A percentile compares a stretch with the other conserved stretches of the same genome.
phyloP scores from a whole-genome alignment of 2,113 vertebrate species.

The Cyprinus carpio region DNA sequence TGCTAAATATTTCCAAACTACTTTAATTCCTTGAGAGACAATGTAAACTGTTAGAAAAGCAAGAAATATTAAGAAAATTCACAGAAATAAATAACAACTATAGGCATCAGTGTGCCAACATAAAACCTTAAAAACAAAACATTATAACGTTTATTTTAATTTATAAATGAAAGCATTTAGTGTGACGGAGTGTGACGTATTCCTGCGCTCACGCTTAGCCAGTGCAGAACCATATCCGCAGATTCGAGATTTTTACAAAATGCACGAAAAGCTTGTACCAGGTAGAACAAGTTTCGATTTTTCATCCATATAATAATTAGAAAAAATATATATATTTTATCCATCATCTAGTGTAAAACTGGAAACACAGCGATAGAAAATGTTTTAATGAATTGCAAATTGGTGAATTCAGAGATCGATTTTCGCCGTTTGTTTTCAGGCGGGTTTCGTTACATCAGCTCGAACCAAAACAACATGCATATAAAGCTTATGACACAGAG shows the following conservation, averaged over 20 bases:
- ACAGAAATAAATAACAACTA: too few species aligned
- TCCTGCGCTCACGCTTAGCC: not conserved
- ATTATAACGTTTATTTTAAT: not conserved
- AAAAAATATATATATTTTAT: not conserved
- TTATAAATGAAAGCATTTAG: not conserved
- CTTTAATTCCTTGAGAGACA: not conserved
- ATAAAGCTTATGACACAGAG: not conserved
- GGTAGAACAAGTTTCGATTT: not conserved
- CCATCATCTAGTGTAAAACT: not conserved
- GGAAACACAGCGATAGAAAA: not conserved
- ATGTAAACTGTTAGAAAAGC: not conserved
- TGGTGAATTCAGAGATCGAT: not conserved
- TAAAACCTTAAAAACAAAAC: too few species aligned
- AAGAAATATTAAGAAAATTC: too few species aligned
- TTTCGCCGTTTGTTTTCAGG: conserved; percentile 50
- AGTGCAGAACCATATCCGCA: not conserved
- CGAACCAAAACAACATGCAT: not conserved
- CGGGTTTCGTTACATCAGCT: conserved; percentile 14
- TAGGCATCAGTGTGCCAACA: too few species aligned
- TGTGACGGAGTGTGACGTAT: conserved; percentile 13
- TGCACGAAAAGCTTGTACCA: not conserved
- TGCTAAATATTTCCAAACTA: too few species aligned
- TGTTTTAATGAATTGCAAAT: conserved; percentile 28
- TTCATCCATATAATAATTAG: not conserved
- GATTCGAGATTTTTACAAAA: not conserved